Percentiles rank a stretch among this genome's conserved stretches.
These are phyloP conservation scores for Pitta sordida DNA, from an alignment of 2,113 vertebrate genomes.

Conservation along the genomic window DNA sequence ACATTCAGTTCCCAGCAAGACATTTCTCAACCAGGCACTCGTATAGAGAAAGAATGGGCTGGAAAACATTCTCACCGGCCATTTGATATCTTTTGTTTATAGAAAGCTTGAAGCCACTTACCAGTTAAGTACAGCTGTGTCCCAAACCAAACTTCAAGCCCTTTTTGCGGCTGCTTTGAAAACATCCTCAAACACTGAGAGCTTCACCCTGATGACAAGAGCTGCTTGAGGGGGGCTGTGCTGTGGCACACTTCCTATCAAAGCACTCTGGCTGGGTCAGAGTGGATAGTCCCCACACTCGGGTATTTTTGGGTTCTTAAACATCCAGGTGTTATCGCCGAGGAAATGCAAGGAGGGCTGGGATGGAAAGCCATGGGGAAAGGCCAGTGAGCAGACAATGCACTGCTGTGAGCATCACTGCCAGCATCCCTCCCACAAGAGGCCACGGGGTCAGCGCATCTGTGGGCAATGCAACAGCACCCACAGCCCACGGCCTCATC, in stretches of 20 bases:
- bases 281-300: rapidly evolving
- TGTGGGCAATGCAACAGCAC: rapidly evolving
- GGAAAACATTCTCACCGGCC: neutral
- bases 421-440: neutral
- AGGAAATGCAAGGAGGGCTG: neutral
- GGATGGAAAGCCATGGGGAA: rapidly evolving
- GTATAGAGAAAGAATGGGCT: neutral
- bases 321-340: rapidly evolving
- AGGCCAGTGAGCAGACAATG: rapidly evolving
- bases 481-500: rapidly evolving
- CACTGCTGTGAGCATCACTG: neutral
- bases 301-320: neutral
- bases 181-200: neutral
- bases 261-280: neutral
- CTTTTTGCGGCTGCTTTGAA: neutral
- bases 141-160: neutral
- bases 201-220: rapidly evolving
- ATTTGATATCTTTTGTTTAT: neutral
- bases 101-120: neutral
- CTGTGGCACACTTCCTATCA: rapidly evolving
- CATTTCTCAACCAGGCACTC: neutral
- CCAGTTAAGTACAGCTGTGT: rapidly evolving
- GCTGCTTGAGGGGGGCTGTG: neutral
- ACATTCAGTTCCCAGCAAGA: neutral
- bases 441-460: neutral